phyloP scores from a whole-genome alignment of 2,113 vertebrate species.

The Thamnophis sirtalis region DNA sequence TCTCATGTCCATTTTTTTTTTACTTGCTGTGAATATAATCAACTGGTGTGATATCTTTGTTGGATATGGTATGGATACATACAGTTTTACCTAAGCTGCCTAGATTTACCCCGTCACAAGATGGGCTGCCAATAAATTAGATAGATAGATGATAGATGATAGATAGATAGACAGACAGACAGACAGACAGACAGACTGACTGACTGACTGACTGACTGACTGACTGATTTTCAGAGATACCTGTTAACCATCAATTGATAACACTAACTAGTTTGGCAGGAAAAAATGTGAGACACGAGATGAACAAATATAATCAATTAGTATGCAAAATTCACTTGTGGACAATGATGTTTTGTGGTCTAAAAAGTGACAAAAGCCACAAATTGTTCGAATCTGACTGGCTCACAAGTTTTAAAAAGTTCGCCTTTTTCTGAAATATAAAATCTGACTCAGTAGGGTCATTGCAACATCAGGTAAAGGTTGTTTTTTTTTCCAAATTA shows the following conservation, averaged over 20 bases:
- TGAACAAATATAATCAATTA: not conserved
- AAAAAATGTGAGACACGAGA: not conserved
- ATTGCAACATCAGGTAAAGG: not conserved
- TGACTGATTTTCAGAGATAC: not conserved
- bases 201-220: too few relatives aligned
- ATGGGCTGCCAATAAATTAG: too few relatives aligned
- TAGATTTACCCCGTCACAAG: too few relatives aligned
- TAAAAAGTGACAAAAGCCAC: not conserved
- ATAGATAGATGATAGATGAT: too few relatives aligned
- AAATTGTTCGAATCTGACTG: not conserved
- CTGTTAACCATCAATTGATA: not conserved
- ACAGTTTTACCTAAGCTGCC: too few relatives aligned
- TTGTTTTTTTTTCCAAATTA: not conserved
- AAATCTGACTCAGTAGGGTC: not conserved
- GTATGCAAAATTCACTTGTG: not conserved
- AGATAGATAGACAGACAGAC: too few relatives aligned
- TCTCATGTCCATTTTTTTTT: too few relatives aligned
- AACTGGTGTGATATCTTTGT: not conserved
- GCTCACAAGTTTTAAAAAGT: not conserved
- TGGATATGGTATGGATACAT: not conserved
- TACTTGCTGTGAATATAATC: too few relatives aligned
- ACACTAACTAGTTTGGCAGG: not conserved
- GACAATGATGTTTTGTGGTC: too few relatives aligned
- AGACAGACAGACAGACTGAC: fast-evolving
- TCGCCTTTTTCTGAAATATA: not conserved